A percentile compares a stretch with the other conserved stretches of the same genome.
These are phyloP conservation scores for Platycercus adscitus DNA, from an alignment of 2,113 vertebrate species.

Conservation along the genomic window DNA sequence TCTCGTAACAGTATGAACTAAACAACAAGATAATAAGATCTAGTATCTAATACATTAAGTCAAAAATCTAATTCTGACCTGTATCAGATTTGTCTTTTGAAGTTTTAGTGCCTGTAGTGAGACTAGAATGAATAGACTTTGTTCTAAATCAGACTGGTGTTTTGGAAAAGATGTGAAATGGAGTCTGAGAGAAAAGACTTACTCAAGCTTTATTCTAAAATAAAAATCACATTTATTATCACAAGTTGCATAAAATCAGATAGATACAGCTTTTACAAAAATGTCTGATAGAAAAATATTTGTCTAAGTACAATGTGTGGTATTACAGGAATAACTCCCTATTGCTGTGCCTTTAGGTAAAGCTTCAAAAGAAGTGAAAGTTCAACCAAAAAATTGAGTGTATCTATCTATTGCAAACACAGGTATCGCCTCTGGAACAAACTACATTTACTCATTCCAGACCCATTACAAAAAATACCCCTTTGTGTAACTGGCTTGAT, in stretches of 20 bases:
- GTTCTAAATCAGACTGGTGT: neutral
- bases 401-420: conserved; percentile 59
- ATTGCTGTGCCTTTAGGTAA: conserved; percentile 77
- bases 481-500: neutral
- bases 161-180: neutral
- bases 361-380: conserved; percentile 73
- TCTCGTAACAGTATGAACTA: neutral
- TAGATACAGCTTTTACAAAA: conserved; percentile 80
- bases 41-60: neutral
- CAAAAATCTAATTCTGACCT: neutral
- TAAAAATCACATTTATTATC: conserved; percentile 83
- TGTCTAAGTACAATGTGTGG: conserved; percentile 62
- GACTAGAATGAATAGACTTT: neutral
- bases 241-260: conserved; percentile 82
- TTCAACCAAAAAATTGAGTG: conserved; percentile 49
- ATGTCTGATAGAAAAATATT: conserved; percentile 80
- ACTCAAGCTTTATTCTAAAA: conserved; percentile 78
- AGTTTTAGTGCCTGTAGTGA: neutral
- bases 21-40: neutral
- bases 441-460: conserved; percentile 11
- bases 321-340: conserved; percentile 72
- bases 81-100: neutral
- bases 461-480: conserved; percentile 28
- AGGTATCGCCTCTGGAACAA: conserved; percentile 25
- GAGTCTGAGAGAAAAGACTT: neutral